A percentile compares a stretch with the other conserved stretches of the same genome.
Conservation (phyloP, 1,140 invertebrate species). For the Zaprionus inermis region DNA sequence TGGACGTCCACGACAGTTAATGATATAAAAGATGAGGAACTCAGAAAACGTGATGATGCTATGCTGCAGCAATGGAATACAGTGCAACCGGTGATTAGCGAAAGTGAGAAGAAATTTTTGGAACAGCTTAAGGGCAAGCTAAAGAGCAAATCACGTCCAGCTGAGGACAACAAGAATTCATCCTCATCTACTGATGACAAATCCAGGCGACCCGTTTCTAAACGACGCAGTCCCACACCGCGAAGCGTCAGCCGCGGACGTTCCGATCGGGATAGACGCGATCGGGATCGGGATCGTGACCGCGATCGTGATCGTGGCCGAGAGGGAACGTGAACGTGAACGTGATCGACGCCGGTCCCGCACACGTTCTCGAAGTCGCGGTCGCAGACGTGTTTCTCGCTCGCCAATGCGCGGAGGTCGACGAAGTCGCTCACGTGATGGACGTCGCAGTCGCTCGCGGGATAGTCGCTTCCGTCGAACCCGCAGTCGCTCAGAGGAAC, state of each 20-base stretch:
- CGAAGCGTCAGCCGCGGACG: conserved; percentile 72
- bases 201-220: conserved; percentile 23
- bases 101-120: conserved; percentile 86
- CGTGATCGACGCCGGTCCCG: conserved; percentile 52
- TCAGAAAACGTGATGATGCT: conserved; percentile 84
- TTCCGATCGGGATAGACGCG: conserved; percentile 34
- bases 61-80: conserved; percentile 87
- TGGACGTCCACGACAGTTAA: conserved; percentile 56
- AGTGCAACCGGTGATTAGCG: conserved; percentile 85
- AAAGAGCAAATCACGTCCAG: conserved; percentile 65
- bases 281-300: conserved; percentile 32
- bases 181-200: conserved; percentile 49
- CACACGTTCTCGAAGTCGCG: conserved; percentile 54
- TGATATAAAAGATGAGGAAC: conserved; percentile 50
- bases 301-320: conserved; percentile 46
- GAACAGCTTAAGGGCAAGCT: conserved; percentile 86
- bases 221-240: conserved; percentile 46
- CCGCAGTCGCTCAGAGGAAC: conserved; percentile 53
- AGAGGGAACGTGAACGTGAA: conserved; percentile 52
- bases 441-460: conserved; percentile 57
- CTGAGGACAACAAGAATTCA: conserved; percentile 46
- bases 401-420: conserved; percentile 45
- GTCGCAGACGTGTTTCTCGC: conserved; percentile 49
- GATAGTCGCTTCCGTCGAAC: conserved; percentile 56
- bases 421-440: conserved; percentile 54